Base-by-base conservation (phyloP, 2,113 vertebrate genomes). In the Nothocercus nigrocapillus region DNA sequence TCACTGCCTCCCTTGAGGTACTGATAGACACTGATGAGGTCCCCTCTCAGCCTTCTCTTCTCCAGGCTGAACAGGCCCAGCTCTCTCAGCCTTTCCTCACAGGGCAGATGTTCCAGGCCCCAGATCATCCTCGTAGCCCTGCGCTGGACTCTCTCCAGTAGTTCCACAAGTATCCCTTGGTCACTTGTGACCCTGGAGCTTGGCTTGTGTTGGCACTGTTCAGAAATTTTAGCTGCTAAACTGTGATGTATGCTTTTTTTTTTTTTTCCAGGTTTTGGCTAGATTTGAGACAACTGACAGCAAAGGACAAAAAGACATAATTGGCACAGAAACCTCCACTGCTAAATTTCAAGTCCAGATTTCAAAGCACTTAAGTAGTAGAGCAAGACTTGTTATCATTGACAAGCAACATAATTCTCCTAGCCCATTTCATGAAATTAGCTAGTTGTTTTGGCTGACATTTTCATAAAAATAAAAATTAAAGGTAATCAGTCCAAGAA, bases 151-250 rank as follows among this genome's bases (percentile, higher is more conserved):
- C 0, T 59, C 44, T 44, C 5, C 44, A 44, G 44, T 7, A 44
- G 44, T 16, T 44, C 44, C 44, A 11, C 13, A 10, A 0, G 0
- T 80, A 20, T 18, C 1, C 0, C 56, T 24, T 81, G 45, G 30
- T 61, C 76, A 78, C 3, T 11, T 51, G 38, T 13, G 25, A 74
- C 40, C 16, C 72, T 67, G 49, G 24, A 90, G 34, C 32, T 79
- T 36, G 77, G 21, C 38, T 44, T 14, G 2, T 11, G 0, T 11
- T 64, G 63, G 49, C 25, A 36, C 1, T 53, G 34, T 85, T 76
- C 54, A 80, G 40, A 89, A 36, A 9, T 77, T 92, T 77, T 59
- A 56, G 64, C 28, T 88, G 45, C 21, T 70, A 70, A 88, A 61
- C 58, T 13, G 6, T 24, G 20, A 40, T 12, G 5, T 11, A 20